Conservation (phyloP, 2,113 vertebrate species). For the Nyctereutes procyonoides region DNA sequence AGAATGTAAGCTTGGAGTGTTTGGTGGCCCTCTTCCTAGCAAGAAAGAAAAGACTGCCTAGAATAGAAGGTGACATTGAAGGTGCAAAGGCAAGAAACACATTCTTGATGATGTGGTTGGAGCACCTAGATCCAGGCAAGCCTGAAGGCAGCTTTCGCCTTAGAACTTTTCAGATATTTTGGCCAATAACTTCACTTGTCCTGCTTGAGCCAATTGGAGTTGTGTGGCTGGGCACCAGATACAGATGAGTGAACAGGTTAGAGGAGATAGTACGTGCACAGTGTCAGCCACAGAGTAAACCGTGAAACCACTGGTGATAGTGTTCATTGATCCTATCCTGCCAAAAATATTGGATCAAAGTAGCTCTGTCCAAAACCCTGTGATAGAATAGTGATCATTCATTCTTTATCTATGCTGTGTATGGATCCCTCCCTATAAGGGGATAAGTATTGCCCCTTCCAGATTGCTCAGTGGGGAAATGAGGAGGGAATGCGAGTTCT, state of each 20-base stretch:
- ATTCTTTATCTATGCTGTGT: neutral
- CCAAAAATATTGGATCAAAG: neutral
- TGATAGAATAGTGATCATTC: neutral
- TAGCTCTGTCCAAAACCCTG: neutral
- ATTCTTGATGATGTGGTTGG: neutral
- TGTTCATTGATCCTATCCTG: neutral
- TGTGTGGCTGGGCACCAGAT: neutral
- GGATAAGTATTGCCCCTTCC: neutral
- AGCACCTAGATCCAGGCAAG: neutral
- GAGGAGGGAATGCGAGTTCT: neutral
- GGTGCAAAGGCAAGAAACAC: neutral
- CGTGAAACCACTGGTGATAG: neutral
- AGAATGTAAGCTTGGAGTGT: too few relatives aligned
- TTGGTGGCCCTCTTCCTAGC: neutral
- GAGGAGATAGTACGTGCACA: fast-evolving
- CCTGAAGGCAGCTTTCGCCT: neutral
- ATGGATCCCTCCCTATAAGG: fast-evolving
- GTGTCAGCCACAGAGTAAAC: neutral
- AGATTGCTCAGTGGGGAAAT: neutral
- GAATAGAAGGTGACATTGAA: neutral
- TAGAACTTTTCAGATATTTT: neutral
- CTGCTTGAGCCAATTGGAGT: neutral
- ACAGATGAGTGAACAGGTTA: neutral
- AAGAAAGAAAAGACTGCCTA: neutral
- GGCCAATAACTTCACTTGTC: neutral